These are phyloP conservation scores for Torymus aiolomorphi DNA, from an alignment of 2,888 invertebrate species.

Conservation along the genomic window DNA sequence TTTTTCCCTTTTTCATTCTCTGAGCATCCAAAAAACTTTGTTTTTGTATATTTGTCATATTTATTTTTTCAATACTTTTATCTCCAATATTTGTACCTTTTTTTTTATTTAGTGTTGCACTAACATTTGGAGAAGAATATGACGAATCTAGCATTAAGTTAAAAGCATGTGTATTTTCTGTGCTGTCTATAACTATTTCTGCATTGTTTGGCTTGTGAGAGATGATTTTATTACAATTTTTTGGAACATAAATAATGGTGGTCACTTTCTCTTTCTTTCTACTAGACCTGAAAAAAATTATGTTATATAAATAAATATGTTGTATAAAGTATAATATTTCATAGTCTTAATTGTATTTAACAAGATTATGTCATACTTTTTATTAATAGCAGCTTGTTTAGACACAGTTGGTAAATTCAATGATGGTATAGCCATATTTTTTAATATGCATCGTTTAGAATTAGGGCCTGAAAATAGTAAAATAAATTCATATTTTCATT, in stretches of 20 bases:
- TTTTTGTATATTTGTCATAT: background rate
- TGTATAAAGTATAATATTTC: background rate
- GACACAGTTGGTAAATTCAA: slow-evolving; percentile 23
- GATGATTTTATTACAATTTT: slow-evolving; percentile 5
- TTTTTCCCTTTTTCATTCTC: background rate
- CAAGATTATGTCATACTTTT: slow-evolving; percentile 5
- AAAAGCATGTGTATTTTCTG: too few relatives aligned
- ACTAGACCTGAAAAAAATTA: background rate
- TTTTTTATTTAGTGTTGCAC: background rate
- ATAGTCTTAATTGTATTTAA: background rate
- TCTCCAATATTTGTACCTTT: background rate
- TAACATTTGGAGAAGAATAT: background rate
- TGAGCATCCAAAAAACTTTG: too few relatives aligned
- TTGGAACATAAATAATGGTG: slow-evolving; percentile 40
- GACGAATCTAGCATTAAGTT: too few relatives aligned
- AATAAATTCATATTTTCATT: background rate
- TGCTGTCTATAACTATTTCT: too few relatives aligned
- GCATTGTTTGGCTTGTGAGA: background rate
- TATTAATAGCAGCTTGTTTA: background rate
- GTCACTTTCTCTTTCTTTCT: background rate
- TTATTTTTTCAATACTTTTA: background rate
- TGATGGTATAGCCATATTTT: slow-evolving; percentile 30
- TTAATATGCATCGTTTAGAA: slow-evolving; percentile 15
- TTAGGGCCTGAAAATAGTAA: slow-evolving; percentile 16
- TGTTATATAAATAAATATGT: background rate